These are phyloP conservation scores for Bombus turneri DNA, from an alignment of 1,140 invertebrate genomes.

Conservation along the genomic window DNA sequence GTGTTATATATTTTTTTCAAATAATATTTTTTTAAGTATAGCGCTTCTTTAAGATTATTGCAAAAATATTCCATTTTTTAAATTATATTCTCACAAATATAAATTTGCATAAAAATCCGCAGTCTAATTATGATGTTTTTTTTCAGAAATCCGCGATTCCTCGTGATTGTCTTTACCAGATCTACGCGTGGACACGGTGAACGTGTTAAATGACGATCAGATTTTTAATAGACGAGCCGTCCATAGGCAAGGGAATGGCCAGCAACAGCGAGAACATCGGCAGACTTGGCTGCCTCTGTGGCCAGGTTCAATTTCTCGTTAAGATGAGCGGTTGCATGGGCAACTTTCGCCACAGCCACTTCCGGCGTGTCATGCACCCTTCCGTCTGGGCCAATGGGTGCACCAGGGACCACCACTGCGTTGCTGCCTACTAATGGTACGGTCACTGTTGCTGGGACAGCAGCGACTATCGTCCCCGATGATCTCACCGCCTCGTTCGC, in stretches of 20 bases:
- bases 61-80: too few species aligned
- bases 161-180: too few species aligned
- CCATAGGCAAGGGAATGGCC: conserved; percentile 48
- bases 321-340: conserved; percentile 83
- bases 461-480: conserved; percentile 67
- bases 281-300: conserved; percentile 71
- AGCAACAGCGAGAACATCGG: conserved; percentile 59
- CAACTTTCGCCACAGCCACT: conserved; percentile 82
- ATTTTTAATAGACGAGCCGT: conserved; percentile 48
- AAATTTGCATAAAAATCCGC: too few species aligned
- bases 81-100: too few species aligned
- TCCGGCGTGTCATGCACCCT: conserved; percentile 71
- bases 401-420: conserved; percentile 34
- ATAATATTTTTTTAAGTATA: too few species aligned
- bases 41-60: too few species aligned
- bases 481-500: conserved; percentile 68
- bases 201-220: neutral
- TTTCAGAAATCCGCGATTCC: neutral
- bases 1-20: too few species aligned
- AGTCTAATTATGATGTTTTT: too few species aligned
- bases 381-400: conserved; percentile 65
- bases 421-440: conserved; percentile 41
- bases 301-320: conserved; percentile 78
- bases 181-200: neutral
- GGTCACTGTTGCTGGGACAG: neutral